phyloP scores from a whole-genome alignment of 2,113 vertebrate genomes.

The Lasiurus cinereus region DNA sequence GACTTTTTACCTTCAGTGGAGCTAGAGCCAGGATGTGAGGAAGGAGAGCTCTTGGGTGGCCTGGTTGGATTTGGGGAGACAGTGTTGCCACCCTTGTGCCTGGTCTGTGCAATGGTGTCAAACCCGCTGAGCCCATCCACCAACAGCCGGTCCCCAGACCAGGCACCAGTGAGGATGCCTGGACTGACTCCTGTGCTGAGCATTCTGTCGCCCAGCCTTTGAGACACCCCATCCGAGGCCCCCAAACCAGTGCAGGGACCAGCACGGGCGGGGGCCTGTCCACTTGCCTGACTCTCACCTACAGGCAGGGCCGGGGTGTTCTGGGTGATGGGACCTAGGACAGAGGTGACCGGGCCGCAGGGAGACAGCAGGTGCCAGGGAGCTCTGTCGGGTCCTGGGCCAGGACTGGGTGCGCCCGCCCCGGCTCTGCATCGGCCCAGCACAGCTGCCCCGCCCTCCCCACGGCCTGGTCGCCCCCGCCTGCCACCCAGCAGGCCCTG shows the following conservation, averaged over 20 bases:
- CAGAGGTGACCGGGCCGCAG: no score
- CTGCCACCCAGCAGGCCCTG: background rate
- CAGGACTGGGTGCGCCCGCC: no score
- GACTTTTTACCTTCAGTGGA: background rate
- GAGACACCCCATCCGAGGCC: background rate
- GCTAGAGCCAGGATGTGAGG: background rate
- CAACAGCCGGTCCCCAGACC: no score
- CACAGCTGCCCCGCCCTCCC: no score
- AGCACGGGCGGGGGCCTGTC: background rate
- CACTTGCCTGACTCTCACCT: background rate
- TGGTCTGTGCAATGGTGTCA: background rate
- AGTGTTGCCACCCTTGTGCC: background rate
- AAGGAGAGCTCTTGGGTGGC: background rate
- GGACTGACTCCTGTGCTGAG: no score
- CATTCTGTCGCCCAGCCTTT: background rate
- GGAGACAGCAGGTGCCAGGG: no score
- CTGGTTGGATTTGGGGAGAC: background rate
- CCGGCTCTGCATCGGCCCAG: no score
- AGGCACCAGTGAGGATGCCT: no score
- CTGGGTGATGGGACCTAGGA: background rate
- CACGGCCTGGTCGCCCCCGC: background rate
- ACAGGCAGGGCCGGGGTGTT: no score
- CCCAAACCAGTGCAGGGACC: background rate
- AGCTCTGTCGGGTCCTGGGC: no score
- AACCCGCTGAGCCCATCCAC: no score